Conservation (phyloP, 2,888 invertebrate genomes). For the Leptinotarsa peninsularis region DNA sequence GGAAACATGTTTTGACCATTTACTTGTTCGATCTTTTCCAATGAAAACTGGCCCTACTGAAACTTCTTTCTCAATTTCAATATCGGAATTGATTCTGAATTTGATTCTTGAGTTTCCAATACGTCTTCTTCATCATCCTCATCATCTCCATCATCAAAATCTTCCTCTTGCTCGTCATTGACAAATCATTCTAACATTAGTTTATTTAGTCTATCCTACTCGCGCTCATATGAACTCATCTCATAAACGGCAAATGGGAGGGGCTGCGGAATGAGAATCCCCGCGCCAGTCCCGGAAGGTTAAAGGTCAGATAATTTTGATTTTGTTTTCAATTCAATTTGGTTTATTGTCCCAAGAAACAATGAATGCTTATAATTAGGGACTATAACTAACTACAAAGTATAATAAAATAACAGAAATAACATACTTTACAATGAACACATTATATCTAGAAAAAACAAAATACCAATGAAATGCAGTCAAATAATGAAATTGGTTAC, state of each 20-base stretch:
- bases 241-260: not conserved
- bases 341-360: no score
- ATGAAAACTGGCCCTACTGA: slow-evolving; percentile 21
- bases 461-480: no score
- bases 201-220: slow-evolving; percentile 27
- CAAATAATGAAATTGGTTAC: no score
- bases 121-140: slow-evolving; percentile 29
- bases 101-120: slow-evolving; percentile 13
- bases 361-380: no score
- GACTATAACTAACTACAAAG: no score
- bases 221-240: slow-evolving; percentile 10
- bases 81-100: slow-evolving; percentile 31
- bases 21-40: slow-evolving; percentile 21
- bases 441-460: no score
- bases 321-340: no score
- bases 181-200: slow-evolving; percentile 32
- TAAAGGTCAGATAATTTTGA: not conserved
- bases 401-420: no score
- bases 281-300: slow-evolving; percentile 15
- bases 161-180: slow-evolving; percentile 23
- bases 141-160: slow-evolving; percentile 26
- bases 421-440: no score
- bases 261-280: not conserved
- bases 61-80: slow-evolving; percentile 19
- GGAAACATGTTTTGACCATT: slow-evolving; percentile 32